Conservation (phyloP, 2,113 vertebrate genomes). For the Agapornis roseicollis region DNA sequence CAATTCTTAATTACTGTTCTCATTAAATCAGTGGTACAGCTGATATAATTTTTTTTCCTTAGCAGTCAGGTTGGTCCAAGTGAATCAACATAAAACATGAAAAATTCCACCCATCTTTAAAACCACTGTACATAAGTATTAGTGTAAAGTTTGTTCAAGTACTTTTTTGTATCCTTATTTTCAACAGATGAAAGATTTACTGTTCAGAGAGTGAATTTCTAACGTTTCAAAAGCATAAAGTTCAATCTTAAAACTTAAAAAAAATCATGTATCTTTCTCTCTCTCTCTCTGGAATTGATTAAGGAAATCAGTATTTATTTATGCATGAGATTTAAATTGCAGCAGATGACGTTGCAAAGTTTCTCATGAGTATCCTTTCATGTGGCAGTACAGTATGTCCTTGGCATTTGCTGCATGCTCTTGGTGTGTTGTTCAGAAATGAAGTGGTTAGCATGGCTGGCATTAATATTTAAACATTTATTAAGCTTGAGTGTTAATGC, state of each 20-base stretch:
- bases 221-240: background rate
- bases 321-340: slow-evolving; percentile 38
- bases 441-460: slow-evolving; percentile 58
- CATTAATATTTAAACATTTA: slow-evolving; percentile 25
- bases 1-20: background rate
- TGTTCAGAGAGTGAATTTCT: background rate
- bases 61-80: background rate
- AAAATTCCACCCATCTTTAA: background rate
- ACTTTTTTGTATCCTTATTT: background rate
- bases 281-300: background rate
- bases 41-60: background rate
- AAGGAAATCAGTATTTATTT: slow-evolving; percentile 41
- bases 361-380: slow-evolving; percentile 27
- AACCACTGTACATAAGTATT: background rate
- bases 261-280: background rate
- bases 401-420: slow-evolving; percentile 53
- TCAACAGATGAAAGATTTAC: background rate
- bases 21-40: background rate
- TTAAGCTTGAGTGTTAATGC: slow-evolving; percentile 41
- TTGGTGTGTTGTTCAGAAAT: slow-evolving; percentile 58
- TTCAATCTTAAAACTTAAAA: background rate
- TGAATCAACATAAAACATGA: background rate
- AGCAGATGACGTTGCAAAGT: background rate
- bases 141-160: background rate
- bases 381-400: slow-evolving; percentile 65